phyloP scores from a whole-genome alignment of 2,113 vertebrate genomes.

The Sciurus niger region DNA sequence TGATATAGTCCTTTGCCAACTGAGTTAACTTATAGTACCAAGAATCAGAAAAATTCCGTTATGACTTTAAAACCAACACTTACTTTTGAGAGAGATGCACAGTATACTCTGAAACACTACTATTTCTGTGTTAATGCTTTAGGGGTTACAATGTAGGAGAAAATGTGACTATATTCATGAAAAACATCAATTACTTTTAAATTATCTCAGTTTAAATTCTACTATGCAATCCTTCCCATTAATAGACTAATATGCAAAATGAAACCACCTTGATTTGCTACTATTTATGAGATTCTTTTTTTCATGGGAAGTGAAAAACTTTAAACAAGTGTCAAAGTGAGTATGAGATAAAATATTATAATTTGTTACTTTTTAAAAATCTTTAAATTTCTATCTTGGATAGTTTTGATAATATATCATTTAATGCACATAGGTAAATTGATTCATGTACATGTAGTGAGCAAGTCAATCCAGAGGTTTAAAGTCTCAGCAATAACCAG shows the following conservation, averaged over 20 bases:
- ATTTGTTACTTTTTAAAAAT: not conserved
- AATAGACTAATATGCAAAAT: not conserved
- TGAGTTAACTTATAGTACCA: not conserved
- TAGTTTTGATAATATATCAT: not conserved
- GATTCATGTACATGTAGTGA: not conserved
- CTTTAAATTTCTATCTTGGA: not conserved
- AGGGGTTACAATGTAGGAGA: constrained; percentile 1
- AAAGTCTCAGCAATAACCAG: not conserved
- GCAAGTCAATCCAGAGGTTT: not conserved
- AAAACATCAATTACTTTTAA: not conserved
- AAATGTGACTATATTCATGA: not conserved
- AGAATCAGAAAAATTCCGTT: not conserved
- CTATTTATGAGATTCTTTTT: not conserved
- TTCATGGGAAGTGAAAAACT: not conserved
- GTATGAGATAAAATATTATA: not conserved
- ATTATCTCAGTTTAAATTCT: not conserved
- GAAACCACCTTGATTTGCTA: not conserved
- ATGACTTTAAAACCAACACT: not conserved
- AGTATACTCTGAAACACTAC: not conserved
- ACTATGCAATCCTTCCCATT: not conserved
- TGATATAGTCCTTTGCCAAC: not conserved
- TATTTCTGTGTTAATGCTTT: not conserved
- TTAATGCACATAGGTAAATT: not conserved
- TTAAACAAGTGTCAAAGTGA: not conserved
- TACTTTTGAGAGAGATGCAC: not conserved